A percentile compares a stretch with the other conserved stretches of the same genome.
Evolutionary conservation across 2,888 invertebrate species (phyloP).

Genomic region (Cybosia mesomella): DNA sequence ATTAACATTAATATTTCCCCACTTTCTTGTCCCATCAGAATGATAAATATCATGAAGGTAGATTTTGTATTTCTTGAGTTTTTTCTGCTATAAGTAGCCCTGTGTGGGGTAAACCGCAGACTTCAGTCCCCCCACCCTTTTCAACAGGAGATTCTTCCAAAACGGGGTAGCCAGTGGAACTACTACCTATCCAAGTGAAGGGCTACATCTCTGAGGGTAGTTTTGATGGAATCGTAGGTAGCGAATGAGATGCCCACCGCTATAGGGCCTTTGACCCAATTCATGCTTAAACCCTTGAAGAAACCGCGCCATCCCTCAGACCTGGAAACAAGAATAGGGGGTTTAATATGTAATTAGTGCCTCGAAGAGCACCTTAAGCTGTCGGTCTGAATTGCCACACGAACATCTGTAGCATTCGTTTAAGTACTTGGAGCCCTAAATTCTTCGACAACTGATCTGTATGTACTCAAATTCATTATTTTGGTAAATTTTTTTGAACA

Average conservation of each 20-base stretch:
- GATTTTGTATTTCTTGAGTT: background rate
- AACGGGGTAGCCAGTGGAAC: background rate
- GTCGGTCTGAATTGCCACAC: background rate
- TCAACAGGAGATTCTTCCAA: background rate
- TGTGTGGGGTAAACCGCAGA: background rate
- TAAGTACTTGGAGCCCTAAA: too few relatives aligned
- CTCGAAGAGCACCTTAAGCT: background rate
- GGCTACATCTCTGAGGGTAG: conserved; percentile 82
- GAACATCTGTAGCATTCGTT: background rate
- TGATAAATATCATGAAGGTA: background rate
- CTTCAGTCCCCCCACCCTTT: background rate
- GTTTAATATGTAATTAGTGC: too few relatives aligned
- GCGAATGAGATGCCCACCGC: conserved; percentile 98
- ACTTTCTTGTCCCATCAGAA: background rate
- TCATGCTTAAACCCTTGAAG: conserved; percentile 99
- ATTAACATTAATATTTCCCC: background rate
- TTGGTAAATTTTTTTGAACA: too few relatives aligned
- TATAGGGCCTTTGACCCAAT: conserved; percentile 98
- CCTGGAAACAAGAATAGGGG: conserved; percentile 79
- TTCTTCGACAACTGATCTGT: too few relatives aligned
- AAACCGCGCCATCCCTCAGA: conserved; percentile 96
- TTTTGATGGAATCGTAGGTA: conserved; percentile 94
- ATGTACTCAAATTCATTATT: too few relatives aligned
- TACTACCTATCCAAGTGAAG: conserved; percentile 52
- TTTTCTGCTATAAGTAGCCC: background rate